These are phyloP conservation scores for Potorous gilbertii DNA, from an alignment of 2,797 vertebrate species.

Conservation along the genomic window DNA sequence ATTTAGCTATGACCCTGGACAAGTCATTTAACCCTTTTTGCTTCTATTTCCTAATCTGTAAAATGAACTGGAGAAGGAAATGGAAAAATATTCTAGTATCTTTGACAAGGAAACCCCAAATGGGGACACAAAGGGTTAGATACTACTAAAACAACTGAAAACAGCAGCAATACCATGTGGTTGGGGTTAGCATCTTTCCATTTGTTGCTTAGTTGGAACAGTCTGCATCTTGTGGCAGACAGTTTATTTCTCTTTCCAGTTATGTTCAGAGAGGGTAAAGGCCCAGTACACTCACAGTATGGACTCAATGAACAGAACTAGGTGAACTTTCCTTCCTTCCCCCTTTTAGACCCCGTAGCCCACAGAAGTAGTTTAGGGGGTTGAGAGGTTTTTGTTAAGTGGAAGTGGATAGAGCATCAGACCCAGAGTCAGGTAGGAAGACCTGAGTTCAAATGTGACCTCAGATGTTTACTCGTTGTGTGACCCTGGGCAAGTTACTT, in stretches of 20 bases:
- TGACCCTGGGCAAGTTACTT: neutral
- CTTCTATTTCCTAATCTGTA: neutral
- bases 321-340: neutral
- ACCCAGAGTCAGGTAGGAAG: neutral
- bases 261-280: neutral
- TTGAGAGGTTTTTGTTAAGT: neutral
- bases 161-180: neutral
- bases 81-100: neutral
- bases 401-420: neutral
- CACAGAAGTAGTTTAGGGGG: neutral
- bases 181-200: neutral
- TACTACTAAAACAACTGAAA: neutral
- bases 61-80: neutral
- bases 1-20: neutral
- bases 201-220: neutral
- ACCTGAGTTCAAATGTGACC: neutral
- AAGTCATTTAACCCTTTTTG: neutral
- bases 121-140: neutral
- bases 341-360: neutral
- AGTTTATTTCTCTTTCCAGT: neutral
- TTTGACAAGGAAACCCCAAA: neutral
- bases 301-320: neutral
- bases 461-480: neutral
- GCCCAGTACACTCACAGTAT: neutral
- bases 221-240: neutral